Base-by-base conservation (phyloP, 2,797 vertebrate species). In the Gallirallus australis region DNA sequence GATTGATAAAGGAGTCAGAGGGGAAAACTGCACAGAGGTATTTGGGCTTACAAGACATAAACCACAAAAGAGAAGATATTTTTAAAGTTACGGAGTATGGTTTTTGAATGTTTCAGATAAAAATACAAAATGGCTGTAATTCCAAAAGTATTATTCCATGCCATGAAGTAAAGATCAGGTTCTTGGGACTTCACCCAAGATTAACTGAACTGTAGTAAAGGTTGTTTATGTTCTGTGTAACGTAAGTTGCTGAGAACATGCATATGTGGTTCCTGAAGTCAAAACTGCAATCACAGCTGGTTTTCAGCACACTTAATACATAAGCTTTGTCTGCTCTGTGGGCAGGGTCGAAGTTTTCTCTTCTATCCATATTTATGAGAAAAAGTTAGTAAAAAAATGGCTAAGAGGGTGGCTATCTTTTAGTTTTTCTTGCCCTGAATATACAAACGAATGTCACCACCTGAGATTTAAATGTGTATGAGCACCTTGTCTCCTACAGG, bases 391-490 rank as follows among this genome's bases (percentile, higher is more conserved):
- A 70, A n/a, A 70, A n/a, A 86, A 59, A 61, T 77, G 27, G 45
- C 10, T 33, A 86, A 63, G 53, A 59, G 21, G 20, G 37, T 37
- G 37, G 7, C 27, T 6, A 40, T 75, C 17, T 63, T 35, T 72
- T 73, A 59, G 23, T 37, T 70, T 81, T 86, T 33, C 16, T 82
- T 77, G 21, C 19, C 45, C 48, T 66, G 50, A 94, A 78, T 63
- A 53, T 56, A 79, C 9, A 87, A 37, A 94, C 27, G 39, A 93
- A 9, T 57, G 40, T 56, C 23, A 92, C 52, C 37, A 52, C 42
- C 82, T 96, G 86, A 92, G 33, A 89, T 84, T 93, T 63, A 92
- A 91, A 93, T 57, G 54, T 54, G 30, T 28, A 24, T 63, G 42
- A 61, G 53, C 65, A 33, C 33, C 56, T 90, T 95, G 61, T 61